Evolutionary conservation across 2,113 vertebrate genomes (phyloP).

Genomic region (Hydrolagus affinis): DNA sequence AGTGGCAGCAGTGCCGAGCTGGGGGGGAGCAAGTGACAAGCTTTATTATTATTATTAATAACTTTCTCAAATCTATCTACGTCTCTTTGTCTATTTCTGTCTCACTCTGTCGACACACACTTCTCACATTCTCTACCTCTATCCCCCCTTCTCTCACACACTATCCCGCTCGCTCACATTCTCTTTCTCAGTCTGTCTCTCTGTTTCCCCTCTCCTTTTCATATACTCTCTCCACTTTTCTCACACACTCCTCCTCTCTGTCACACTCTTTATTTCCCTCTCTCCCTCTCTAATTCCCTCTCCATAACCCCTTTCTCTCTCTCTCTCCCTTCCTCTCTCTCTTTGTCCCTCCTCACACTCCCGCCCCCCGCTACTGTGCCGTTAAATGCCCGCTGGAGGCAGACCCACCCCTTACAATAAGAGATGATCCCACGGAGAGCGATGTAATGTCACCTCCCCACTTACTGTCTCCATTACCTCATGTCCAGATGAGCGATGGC

Average conservation of each 20-base stretch:
- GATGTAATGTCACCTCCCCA: background rate
- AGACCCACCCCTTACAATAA: background rate
- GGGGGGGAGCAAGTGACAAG: no score
- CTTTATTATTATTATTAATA: no score
- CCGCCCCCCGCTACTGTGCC: background rate
- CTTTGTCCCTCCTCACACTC: background rate
- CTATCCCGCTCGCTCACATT: constrained; percentile 9
- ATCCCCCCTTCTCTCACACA: constrained; percentile 39
- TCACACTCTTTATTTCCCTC: no score
- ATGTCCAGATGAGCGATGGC: background rate
- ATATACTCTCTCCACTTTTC: no score
- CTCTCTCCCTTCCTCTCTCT: background rate
- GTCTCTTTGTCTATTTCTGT: background rate
- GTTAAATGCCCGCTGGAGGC: background rate
- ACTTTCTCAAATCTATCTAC: background rate
- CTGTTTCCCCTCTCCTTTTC: no score
- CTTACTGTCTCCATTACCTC: background rate
- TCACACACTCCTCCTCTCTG: no score
- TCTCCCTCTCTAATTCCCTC: no score
- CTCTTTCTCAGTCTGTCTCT: no score
- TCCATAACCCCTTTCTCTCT: background rate
- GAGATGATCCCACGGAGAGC: background rate
- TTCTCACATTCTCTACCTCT: constrained; percentile 4
- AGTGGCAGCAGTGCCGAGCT: no score
- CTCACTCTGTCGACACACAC: constrained; percentile 16